A percentile compares a stretch with the other conserved stretches of the same genome.
Conservation (phyloP, 1,140 invertebrate genomes). For the Aphelinus certus region DNA sequence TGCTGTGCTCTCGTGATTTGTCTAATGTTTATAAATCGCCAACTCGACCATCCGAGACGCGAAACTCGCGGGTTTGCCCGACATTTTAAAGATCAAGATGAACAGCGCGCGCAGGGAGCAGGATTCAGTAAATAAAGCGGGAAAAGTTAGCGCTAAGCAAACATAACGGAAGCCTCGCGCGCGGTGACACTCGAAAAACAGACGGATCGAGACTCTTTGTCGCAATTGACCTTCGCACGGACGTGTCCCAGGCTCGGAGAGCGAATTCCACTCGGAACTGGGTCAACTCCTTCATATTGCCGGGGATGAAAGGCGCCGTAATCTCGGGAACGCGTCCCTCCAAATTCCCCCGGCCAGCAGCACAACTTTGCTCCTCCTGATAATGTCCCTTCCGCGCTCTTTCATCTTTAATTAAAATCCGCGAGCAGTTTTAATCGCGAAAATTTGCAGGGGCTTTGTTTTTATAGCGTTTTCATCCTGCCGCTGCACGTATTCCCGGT, state of each 20-base stretch:
- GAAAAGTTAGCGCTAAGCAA: not conserved
- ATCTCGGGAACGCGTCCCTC: not conserved
- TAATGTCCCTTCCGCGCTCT: too few relatives aligned
- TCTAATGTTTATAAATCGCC: too few relatives aligned
- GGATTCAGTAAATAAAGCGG: not conserved
- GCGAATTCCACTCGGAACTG: slow-evolving; percentile 48
- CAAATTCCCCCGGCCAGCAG: not conserved
- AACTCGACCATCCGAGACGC: too few relatives aligned
- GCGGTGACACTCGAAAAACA: too few relatives aligned
- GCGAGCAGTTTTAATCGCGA: too few relatives aligned
- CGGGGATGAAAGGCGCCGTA: slow-evolving; percentile 7
- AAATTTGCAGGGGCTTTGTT: not conserved
- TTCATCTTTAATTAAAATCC: too few relatives aligned
- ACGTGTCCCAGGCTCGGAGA: slow-evolving; percentile 36
- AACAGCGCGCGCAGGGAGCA: not conserved
- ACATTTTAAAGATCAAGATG: too few relatives aligned
- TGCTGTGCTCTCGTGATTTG: too few relatives aligned
- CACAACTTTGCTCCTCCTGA: too few relatives aligned
- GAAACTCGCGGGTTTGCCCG: too few relatives aligned
- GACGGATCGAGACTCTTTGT: slow-evolving; percentile 40
- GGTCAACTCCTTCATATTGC: slow-evolving; percentile 48
- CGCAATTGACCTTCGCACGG: slow-evolving; percentile 47
- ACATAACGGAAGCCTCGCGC: too few relatives aligned
- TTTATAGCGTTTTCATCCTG: not conserved
- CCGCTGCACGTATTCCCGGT: not conserved